Base-by-base conservation (phyloP, 2,113 vertebrate species). In the Psilopogon haemacephalus region DNA sequence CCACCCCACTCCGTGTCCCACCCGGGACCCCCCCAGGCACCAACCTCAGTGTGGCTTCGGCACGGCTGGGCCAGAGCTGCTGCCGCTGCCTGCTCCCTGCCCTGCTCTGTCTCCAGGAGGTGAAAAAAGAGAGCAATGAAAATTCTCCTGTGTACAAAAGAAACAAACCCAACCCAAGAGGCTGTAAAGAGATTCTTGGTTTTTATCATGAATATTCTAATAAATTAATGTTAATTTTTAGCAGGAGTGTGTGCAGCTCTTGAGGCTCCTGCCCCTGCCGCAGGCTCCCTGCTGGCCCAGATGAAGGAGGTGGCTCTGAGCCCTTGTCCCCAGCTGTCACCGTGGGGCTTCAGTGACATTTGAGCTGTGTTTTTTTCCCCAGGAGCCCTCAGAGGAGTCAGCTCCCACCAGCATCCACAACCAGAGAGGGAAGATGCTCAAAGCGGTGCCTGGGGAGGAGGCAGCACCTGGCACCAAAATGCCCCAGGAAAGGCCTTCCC, bases 161-260 rank as follows among this genome's bases (percentile, higher is more conserved):
- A 79, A 56, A 55, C 76, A 77, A 40, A 64, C 84, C 54, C 52
- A 79, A 30, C 0, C 44, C 52, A 35, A 69, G 35, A 67, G 84
- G 63, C 24, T 94, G 96, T 96, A 97, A 97, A 96, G 97, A 97
- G 95, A 96, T 95, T 97, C 96, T 97, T 93, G 86, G 92, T 94
- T 96, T 98, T 97, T 98, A 98, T 97, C 97, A 97, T 95, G 86
- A 93, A 91, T 98, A 97, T 97, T 98, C 97, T 97, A 98, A 98
- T 98, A 98, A 98, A 98, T 97, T 96, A 95, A 88, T 97, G 97
- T 98, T 92, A 95, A 95, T 98, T 98, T 98, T 97, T 98, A 72
- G 87, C 94, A 88, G 86, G 89, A 65, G 81, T 64, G 84, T 50
- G 38, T 69, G 44, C 38, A 11, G 62, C 79, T 90, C 8, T 83